Base-by-base conservation (phyloP, 64 coral and sea anemone genomes). In the Actinia tenebrosa region DNA sequence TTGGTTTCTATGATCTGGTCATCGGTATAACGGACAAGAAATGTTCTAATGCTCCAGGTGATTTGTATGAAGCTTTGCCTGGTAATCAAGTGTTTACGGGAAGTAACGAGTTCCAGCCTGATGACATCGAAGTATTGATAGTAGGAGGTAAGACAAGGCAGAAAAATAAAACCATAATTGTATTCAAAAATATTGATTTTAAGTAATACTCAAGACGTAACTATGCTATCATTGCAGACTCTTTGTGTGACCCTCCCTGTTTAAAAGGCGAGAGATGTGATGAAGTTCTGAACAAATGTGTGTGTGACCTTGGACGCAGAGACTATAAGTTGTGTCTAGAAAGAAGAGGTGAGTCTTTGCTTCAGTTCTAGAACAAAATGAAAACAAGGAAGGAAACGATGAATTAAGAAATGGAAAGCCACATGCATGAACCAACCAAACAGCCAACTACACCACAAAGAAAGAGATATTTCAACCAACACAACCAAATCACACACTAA, bases 311-410 rank as follows among this genome's bases (percentile, higher is more conserved):
- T 50, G 42, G 43, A 20, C 42, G 79, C 16, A 17, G 79, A 7
- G 79, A 81, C 50, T 81, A 81, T 23, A 45, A 81, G 53, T 20
- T 50, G 14, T 81, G 79, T 81, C 44, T 81, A 18, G 44, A 81
- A 81, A 50, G 79, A 81, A 45, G 79, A 20, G 79, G 79, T 81
- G 44, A 81, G 79, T 81, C 69, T 14, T n/a, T 66, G 0, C 4
- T 15, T 5, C 64, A 22, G 64, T 26, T 50, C 47, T 50, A 50
- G 47, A 50, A 4, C 7, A 50, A 66, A 66, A 66, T 58, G 10
- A 6, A 14, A 58, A 8, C 47, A 23, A 66, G 22, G 8, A 7
- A 22, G 63, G 11, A 66, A 66, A 66, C 11, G 63, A n/a, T 7
- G 22, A n/a, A n/a, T n/a, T 7, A 66, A 37, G 30, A 37, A 37